Evolutionary conservation across 2,888 invertebrate genomes (phyloP).

Genomic region (Coelinius sp.): DNA sequence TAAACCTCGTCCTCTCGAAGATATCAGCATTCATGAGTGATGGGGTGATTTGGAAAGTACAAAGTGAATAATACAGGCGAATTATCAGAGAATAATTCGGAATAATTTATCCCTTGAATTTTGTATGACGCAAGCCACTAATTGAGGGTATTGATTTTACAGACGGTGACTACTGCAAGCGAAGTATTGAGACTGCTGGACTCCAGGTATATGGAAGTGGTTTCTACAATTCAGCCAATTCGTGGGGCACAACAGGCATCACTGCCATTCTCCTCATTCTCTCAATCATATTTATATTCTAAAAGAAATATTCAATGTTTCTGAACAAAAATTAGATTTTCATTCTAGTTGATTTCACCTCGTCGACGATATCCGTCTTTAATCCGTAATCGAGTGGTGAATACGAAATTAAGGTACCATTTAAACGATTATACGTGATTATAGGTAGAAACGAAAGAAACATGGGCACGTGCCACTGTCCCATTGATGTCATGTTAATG

Average conservation of each 20-base stretch:
- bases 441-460: too few relatives aligned
- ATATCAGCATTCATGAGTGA: background rate
- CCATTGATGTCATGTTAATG: background rate
- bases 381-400: background rate
- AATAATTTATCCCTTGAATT: background rate
- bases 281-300: slow-evolving; percentile 20
- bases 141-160: slow-evolving; percentile 48
- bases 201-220: slow-evolving; percentile 86
- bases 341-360: background rate
- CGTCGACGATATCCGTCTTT: background rate
- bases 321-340: background rate
- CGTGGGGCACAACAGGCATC: slow-evolving; percentile 1
- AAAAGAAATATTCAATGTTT: background rate
- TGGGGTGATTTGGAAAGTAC: background rate
- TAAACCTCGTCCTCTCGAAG: too few relatives aligned
- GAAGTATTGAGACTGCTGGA: slow-evolving; percentile 89
- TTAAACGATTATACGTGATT: background rate
- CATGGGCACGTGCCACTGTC: background rate
- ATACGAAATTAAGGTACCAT: background rate
- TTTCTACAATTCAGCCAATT: slow-evolving; percentile 76
- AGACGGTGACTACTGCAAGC: slow-evolving; percentile 89
- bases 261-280: slow-evolving; percentile 32
- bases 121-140: background rate
- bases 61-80: background rate
- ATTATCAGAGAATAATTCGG: too few relatives aligned